Evolutionary conservation across 2,113 vertebrate species (phyloP), one percentile per base, ranked within the genome.

Genomic region (Tyrannus savana): DNA sequence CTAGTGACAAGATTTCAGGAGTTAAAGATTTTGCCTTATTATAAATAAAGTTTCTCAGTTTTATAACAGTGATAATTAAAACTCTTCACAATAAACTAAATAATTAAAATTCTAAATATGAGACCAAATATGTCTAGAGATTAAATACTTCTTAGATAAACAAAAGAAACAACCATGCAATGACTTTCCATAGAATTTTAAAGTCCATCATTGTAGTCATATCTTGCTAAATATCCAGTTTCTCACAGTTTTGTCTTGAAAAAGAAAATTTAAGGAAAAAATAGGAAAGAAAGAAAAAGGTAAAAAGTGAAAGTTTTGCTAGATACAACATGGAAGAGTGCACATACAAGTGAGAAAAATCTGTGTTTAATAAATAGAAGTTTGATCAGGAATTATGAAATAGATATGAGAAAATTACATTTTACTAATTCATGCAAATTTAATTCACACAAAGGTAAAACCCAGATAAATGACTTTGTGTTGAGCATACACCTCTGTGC

Each of bases 281-380:
- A 10, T 9, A 60, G 19, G 35, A 31, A 44, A n/a, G 3, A 3
- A 14, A 35, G 1, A 18, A 49, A 13, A 52, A 13, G 3, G 2
- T 55, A 42, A 25, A 35, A 33, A 39, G 2, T 9, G 1, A 2
- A 60, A 23, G 6, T 37, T 79, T 68, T 6, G 1, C 4, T 44
- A 47, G 5, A 35, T 12, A 10, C 1, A 71, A 7, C 2, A 12
- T 33, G 14, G 37, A 62, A 80, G 16, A 49, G 2, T 39, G 17
- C 50, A 42, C 9, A 33, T 12, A 7, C 13, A 56, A 46, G 4
- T 8, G 13, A 53, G 19, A 62, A 60, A 59, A 83, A 56, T 7
- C 0, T 67, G 68, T 62, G 16, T 53, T 52, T 71, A 67, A 64
- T 18, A 59, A 66, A 75, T 53, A 42, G 27, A 78, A 73, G 1